A percentile compares a stretch with the other conserved stretches of the same genome.
These are phyloP conservation scores for Todiramphus chloris DNA, from an alignment of 2,113 vertebrate genomes.

Conservation along the genomic window DNA sequence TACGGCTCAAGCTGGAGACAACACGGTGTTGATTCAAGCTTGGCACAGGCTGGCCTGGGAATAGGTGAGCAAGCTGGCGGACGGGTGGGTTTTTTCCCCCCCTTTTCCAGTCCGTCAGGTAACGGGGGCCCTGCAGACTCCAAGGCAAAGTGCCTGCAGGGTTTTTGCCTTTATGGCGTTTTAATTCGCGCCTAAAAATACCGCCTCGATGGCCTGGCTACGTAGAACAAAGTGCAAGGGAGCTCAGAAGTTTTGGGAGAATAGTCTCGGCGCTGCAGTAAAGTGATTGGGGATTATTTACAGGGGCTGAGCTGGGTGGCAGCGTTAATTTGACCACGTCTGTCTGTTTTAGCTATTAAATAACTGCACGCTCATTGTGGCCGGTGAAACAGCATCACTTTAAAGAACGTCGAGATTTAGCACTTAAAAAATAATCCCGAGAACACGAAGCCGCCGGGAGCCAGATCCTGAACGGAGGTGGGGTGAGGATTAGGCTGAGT, in stretches of 20 bases:
- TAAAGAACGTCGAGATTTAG: not conserved
- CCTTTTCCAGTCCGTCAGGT: fast-evolving
- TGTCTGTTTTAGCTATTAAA: not conserved
- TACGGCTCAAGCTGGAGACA: not conserved
- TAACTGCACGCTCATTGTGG: not conserved
- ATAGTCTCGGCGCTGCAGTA: not conserved
- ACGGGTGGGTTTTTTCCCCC: fast-evolving
- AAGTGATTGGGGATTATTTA: not conserved
- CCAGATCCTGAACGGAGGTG: not conserved
- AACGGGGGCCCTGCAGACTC: not conserved
- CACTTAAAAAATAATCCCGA: not conserved
- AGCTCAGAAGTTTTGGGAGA: not conserved
- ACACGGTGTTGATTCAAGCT: not conserved
- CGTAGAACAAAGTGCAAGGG: not conserved
- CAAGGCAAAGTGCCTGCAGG: not conserved
- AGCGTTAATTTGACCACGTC: not conserved
- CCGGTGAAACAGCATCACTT: not conserved
- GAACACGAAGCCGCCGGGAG: not conserved
- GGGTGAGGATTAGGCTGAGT: not conserved
- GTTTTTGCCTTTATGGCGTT: fast-evolving
- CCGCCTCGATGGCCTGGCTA: fast-evolving
- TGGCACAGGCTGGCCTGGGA: not conserved
- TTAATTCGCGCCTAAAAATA: not conserved
- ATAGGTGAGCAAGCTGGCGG: not conserved
- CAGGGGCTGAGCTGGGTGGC: not conserved